Evolutionary conservation across 2,113 vertebrate genomes (phyloP).

Genomic region (Euleptes europaea): DNA sequence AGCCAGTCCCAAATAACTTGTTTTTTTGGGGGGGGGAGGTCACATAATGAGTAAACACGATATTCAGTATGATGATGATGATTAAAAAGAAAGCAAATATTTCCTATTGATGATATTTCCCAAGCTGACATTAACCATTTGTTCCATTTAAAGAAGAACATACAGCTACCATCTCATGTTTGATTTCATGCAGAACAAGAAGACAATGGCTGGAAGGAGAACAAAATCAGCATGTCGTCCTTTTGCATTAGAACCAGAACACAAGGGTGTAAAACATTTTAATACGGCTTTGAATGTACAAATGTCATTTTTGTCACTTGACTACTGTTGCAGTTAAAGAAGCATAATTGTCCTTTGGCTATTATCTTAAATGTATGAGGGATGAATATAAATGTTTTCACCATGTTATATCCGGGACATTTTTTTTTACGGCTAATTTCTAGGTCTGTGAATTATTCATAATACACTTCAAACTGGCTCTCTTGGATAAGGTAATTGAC

Average conservation of each 20-base stretch:
- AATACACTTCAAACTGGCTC: slow-evolving; percentile 70
- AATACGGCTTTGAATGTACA: slow-evolving; percentile 56
- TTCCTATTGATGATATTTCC: not conserved
- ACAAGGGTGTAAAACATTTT: slow-evolving; percentile 17
- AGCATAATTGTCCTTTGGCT: slow-evolving; percentile 66
- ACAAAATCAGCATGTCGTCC: slow-evolving; percentile 12
- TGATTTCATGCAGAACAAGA: not conserved
- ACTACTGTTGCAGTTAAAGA: slow-evolving; percentile 54
- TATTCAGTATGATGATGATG: not conserved
- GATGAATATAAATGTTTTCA: slow-evolving; percentile 71
- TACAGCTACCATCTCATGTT: not conserved
- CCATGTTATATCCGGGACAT: slow-evolving; percentile 64
- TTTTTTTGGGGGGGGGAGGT: not conserved
- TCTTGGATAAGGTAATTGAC: slow-evolving; percentile 75
- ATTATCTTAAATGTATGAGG: slow-evolving; percentile 70
- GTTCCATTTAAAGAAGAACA: not conserved
- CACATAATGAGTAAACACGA: not conserved
- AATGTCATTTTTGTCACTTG: slow-evolving; percentile 60
- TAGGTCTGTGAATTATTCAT: slow-evolving; percentile 74
- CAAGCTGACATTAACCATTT: not conserved
- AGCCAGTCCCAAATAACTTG: not conserved
- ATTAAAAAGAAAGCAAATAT: not conserved
- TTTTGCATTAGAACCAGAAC: not conserved
- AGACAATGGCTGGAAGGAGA: slow-evolving; percentile 14
- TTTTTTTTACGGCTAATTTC: slow-evolving; percentile 71